These are phyloP conservation scores for Glandiceps talaboti DNA, from an alignment of 53 echinoderm and acorn worm species.

Conservation along the genomic window DNA sequence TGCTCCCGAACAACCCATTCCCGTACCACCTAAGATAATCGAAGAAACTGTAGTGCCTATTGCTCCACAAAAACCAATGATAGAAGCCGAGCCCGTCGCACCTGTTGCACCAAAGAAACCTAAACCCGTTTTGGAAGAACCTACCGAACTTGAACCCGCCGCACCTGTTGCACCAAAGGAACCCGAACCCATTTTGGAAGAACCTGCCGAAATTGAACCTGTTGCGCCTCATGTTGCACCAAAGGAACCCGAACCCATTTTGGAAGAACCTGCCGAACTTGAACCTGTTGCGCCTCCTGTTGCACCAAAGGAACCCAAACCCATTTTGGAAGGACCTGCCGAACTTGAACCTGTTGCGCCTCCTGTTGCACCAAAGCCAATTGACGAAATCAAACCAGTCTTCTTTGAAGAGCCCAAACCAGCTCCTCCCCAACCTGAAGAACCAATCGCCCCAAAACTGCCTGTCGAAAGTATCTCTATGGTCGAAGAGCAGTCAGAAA, in stretches of 20 bases:
- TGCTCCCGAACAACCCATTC: background rate
- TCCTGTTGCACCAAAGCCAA: background rate
- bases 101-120: too few species aligned
- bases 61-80: background rate
- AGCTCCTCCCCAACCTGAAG: background rate
- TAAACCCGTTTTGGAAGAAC: background rate
- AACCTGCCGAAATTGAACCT: background rate
- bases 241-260: background rate
- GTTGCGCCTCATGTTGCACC: background rate
- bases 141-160: background rate
- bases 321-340: background rate
- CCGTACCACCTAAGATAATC: background rate
- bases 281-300: background rate
- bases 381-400: too few species aligned
- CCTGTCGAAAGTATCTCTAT: background rate
- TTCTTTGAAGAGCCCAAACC: too few species aligned
- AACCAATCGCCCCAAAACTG: background rate
- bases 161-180: background rate
- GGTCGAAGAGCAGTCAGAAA: background rate
- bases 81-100: background rate
- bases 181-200: background rate
- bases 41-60: background rate
- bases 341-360: background rate
- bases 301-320: background rate
- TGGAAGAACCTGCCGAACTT: background rate